phyloP scores from a whole-genome alignment of 2,797 vertebrate genomes.

The Micromesistius poutassou region DNA sequence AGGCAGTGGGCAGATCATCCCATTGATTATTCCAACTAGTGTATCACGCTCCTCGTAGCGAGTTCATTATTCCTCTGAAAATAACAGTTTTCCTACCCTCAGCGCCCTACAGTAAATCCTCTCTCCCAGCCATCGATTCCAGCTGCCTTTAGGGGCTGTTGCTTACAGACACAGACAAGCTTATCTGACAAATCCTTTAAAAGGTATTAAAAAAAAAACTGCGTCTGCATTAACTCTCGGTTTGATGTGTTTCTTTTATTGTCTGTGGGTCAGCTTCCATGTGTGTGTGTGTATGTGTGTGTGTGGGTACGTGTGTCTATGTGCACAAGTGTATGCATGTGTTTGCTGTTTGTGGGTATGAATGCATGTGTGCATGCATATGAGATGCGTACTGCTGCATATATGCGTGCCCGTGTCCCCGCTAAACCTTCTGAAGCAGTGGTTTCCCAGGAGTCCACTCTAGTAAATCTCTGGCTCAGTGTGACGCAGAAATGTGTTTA shows the following conservation, averaged over 20 bases:
- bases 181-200: constrained; percentile 75
- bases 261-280: background rate
- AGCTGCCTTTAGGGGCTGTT: constrained; percentile 61
- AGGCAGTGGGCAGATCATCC: constrained; percentile 60
- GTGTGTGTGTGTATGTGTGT: no score
- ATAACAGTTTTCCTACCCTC: constrained; percentile 56
- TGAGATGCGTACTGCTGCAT: background rate
- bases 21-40: constrained; percentile 55
- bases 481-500: constrained; percentile 47
- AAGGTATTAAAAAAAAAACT: constrained; percentile 66
- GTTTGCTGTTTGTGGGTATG: no score
- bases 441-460: constrained; percentile 19
- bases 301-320: background rate
- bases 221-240: constrained; percentile 61
- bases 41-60: constrained; percentile 38
- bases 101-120: constrained; percentile 62
- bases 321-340: background rate
- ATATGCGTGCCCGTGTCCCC: background rate
- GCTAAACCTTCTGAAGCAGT: background rate
- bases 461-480: constrained; percentile 40
- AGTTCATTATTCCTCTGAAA: constrained; percentile 69
- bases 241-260: constrained; percentile 39
- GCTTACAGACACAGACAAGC: constrained; percentile 48
- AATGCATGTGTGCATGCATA: no score
- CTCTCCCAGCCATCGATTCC: constrained; percentile 68